Percentiles rank a stretch among this genome's conserved stretches.
phyloP scores from a whole-genome alignment of 2,113 vertebrate species.

The Lepisosteus osseus region DNA sequence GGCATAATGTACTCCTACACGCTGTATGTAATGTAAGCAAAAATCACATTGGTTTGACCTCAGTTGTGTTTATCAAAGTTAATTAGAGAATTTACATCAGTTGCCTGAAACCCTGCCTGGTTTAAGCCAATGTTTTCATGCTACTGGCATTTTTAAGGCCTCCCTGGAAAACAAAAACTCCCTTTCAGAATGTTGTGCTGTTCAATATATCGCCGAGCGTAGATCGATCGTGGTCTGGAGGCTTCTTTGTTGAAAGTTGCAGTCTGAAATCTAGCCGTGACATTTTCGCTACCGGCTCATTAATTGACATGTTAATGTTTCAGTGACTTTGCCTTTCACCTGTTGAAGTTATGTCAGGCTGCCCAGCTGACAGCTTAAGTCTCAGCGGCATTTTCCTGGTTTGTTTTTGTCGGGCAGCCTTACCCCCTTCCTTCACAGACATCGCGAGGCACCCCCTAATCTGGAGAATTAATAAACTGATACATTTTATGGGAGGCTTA shows the following conservation, averaged over 20 bases:
- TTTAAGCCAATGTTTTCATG: too few species aligned
- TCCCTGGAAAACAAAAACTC: not conserved
- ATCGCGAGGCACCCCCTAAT: not conserved
- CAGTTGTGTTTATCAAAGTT: too few species aligned
- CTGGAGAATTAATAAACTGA: not conserved
- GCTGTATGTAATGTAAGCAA: too few species aligned
- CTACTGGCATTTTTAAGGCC: too few species aligned
- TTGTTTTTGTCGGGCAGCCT: too few species aligned
- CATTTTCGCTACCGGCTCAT: constrained; percentile 49
- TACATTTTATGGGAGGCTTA: not conserved
- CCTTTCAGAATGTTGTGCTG: constrained; percentile 6
- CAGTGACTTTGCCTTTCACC: constrained; percentile 48
- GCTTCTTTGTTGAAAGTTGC: not conserved
- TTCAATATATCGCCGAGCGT: constrained; percentile 17
- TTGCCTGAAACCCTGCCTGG: too few species aligned
- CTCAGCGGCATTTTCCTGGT: not conserved
- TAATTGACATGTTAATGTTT: constrained; percentile 57
- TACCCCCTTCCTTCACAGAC: not conserved
- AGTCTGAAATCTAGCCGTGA: constrained; percentile 36
- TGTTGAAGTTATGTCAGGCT: constrained; percentile 39
- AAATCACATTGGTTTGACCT: too few species aligned
- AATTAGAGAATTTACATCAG: too few species aligned
- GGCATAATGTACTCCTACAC: too few species aligned
- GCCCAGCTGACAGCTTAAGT: constrained; percentile 11
- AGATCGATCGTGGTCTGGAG: not conserved